Evolutionary conservation across 1,140 invertebrate genomes (phyloP).

Genomic region (Heterodera schachtii): DNA sequence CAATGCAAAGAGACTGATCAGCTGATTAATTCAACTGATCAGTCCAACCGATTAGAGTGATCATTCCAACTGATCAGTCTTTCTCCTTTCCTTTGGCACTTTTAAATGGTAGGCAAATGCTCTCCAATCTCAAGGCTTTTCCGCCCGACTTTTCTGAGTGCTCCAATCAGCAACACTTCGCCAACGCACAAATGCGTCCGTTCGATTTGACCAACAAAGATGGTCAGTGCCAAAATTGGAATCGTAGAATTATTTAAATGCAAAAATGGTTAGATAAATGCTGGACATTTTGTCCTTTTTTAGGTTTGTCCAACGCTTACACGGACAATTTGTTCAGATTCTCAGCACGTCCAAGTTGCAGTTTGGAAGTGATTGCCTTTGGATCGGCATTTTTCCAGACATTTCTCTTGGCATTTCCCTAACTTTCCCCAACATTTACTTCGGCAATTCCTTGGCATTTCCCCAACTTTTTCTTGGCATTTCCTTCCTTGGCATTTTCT

Average conservation of each 20-base stretch:
- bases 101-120: not conserved
- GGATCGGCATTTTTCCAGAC: slow-evolving; percentile 62
- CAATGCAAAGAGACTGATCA: no score
- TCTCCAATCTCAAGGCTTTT: not conserved
- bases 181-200: slow-evolving; percentile 60
- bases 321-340: slow-evolving; percentile 62
- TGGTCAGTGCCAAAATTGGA: slow-evolving; percentile 41
- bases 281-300: slow-evolving; percentile 11
- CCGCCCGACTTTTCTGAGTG: slow-evolving; percentile 42
- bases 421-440: no score
- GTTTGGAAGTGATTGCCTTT: slow-evolving; percentile 64
- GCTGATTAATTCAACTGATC: no score
- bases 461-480: no score
- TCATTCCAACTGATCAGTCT: no score
- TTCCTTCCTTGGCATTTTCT: no score
- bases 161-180: slow-evolving; percentile 61
- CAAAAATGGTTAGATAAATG: not conserved
- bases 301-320: slow-evolving; percentile 63
- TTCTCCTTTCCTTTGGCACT: not conserved
- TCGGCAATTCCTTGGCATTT: no score
- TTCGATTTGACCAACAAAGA: slow-evolving; percentile 52
- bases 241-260: slow-evolving; percentile 9
- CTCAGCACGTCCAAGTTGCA: slow-evolving; percentile 67
- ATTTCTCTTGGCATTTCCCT: slow-evolving; percentile 68
- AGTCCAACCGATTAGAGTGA: no score